Evolutionary conservation across 2,113 vertebrate species (phyloP), one percentile per base, ranked within the genome.

Genomic region (Amia ocellicauda): DNA sequence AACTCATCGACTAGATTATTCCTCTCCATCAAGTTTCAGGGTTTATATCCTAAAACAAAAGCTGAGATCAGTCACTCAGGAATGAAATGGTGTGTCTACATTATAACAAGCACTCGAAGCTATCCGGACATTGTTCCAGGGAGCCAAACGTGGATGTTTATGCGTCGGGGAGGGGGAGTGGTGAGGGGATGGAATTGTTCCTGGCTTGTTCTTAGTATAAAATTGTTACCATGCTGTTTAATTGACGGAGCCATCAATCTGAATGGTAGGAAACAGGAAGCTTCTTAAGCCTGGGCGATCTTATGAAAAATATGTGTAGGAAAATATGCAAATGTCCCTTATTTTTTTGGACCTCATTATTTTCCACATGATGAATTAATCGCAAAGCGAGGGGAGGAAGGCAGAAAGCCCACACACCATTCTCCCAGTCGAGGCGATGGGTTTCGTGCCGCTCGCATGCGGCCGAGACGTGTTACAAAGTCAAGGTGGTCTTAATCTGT

Each of bases 161-260:
- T 7, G 36, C 17, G 17, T n/a, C 9, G 43, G 55, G 55, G 13
- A 13, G 27, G 40, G 53, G 54, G 10, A 16, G 53, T 20, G 26
- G n/a, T n/a, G 40, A 42, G 40, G 31, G 28, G 63, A 17, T 42
- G 57, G 41, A 58, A 45, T 31, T 27, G 29, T 41, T 50, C 58
- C 50, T 66, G 63, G 23, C 16, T 27, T 13, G 17, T n/a, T 64
- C 22, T 36, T 57, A 26, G 43, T 23, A 50, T 49, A 16, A 58
- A 66, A 66, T 58, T 50, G 63, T 59, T 66, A 47, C 56, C 42
- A 59, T 59, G 29, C 63, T 24, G 22, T 66, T 66, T 66, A 22
- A 26, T 55, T 27, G 47, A 24, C 19, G 16, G 49, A 53, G 17
- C 45, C 41, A 28, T 56, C 57, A 52, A 59, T 59, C 55, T 55